Conservation (phyloP, 2,113 vertebrate species). For the Cairina moschata region DNA sequence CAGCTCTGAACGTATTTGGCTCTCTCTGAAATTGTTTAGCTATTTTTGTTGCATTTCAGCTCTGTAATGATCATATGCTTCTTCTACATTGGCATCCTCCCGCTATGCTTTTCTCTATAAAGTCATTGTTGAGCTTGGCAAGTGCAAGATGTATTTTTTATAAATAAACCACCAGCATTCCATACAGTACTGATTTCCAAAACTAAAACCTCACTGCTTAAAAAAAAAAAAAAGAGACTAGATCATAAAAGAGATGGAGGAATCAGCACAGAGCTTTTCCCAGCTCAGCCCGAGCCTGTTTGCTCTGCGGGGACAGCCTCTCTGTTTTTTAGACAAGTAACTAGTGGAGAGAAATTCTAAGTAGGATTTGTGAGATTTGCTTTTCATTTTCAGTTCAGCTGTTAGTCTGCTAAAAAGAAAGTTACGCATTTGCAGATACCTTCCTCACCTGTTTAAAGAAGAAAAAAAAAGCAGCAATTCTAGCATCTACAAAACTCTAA, state of each 20-base stretch:
- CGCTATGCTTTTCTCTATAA: not conserved
- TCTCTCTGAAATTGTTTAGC: not conserved
- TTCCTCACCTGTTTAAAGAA: not conserved
- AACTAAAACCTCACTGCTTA: accelerated
- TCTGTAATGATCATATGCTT: not conserved
- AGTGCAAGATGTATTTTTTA: constrained; percentile 20
- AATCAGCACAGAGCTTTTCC: not conserved
- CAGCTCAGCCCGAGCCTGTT: not conserved
- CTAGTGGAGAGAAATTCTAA: not conserved
- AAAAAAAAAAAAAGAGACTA: not conserved
- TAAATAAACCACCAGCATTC: constrained; percentile 50
- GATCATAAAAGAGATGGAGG: not conserved
- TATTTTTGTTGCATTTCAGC: not conserved
- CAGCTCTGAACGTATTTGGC: not conserved
- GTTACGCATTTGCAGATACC: not conserved
- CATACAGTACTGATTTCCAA: not conserved
- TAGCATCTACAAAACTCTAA: not conserved
- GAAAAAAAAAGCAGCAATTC: not conserved
- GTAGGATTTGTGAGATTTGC: not conserved
- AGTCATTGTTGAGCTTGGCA: constrained; percentile 28
- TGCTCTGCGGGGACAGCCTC: not conserved
- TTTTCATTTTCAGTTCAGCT: not conserved
- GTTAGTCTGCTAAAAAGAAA: not conserved
- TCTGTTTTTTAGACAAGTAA: not conserved
- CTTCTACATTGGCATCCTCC: not conserved